Percentiles rank a stretch among this genome's conserved stretches.
These are phyloP conservation scores for Peromyscus melanophrys DNA, from an alignment of 2,797 vertebrate species.

Conservation along the genomic window DNA sequence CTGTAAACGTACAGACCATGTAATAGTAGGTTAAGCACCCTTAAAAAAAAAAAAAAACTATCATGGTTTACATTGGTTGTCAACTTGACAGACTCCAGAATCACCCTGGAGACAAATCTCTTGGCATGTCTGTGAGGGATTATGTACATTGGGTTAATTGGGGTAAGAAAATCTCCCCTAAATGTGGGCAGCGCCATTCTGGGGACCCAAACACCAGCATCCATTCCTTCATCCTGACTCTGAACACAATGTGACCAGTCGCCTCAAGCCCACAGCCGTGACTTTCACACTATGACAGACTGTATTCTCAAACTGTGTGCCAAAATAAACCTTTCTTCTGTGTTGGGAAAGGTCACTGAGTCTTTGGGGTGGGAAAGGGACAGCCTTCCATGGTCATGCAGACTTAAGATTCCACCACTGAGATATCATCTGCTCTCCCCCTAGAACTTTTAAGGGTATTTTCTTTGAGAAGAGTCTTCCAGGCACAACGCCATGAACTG, in stretches of 20 bases:
- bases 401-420: constrained; percentile 3
- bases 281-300: not conserved
- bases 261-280: not conserved
- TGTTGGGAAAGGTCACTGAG: not conserved
- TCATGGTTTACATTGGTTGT: not conserved
- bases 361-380: constrained; percentile 39
- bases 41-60: not conserved
- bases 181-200: not conserved
- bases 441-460: not conserved
- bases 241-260: not conserved
- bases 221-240: not conserved
- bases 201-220: not conserved
- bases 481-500: not conserved
- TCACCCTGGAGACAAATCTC: not conserved
- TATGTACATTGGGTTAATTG: not conserved
- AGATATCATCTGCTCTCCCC: constrained; percentile 26
- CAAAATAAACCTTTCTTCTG: not conserved
- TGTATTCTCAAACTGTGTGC: not conserved
- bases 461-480: constrained; percentile 44
- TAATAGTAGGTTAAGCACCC: not conserved
- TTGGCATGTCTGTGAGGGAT: not conserved
- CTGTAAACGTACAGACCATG: not conserved
- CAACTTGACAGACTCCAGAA: not conserved
- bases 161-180: not conserved
- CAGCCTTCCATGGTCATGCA: constrained; percentile 1